These are phyloP conservation scores for Cygnus olor DNA, from an alignment of 2,797 vertebrate species.

Conservation along the genomic window DNA sequence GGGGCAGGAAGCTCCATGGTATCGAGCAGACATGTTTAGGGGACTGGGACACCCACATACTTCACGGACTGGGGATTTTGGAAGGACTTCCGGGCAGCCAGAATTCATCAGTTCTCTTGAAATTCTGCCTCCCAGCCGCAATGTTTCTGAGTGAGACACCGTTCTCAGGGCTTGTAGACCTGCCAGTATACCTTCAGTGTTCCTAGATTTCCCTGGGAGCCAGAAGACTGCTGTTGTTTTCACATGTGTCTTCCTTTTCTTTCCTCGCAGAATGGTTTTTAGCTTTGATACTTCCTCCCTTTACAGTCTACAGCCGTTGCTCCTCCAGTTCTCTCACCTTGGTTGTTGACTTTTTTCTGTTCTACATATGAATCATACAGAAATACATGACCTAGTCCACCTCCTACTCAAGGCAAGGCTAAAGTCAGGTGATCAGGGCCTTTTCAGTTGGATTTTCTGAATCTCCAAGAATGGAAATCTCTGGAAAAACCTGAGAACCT, in stretches of 20 bases:
- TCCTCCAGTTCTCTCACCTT: background rate
- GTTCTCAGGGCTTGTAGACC: background rate
- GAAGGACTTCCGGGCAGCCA: background rate
- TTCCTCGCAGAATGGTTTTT: background rate
- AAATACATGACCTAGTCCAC: background rate
- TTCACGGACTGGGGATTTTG: background rate
- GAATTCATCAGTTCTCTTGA: background rate
- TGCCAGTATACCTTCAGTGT: background rate
- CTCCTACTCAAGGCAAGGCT: background rate
- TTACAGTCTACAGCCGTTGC: background rate
- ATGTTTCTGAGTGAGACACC: accelerated
- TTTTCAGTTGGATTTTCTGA: background rate
- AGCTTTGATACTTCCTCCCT: background rate
- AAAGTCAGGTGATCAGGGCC: background rate
- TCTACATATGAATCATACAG: background rate
- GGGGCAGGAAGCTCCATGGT: background rate
- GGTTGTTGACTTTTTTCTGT: background rate
- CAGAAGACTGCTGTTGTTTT: background rate
- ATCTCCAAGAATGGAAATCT: background rate
- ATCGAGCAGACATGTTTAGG: accelerated
- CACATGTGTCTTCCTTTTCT: background rate
- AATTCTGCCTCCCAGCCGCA: background rate
- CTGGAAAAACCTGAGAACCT: background rate
- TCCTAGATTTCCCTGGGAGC: background rate
- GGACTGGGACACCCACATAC: background rate